Base-by-base conservation (phyloP, 2,888 invertebrate species). In the Protodeltote pygarga region DNA sequence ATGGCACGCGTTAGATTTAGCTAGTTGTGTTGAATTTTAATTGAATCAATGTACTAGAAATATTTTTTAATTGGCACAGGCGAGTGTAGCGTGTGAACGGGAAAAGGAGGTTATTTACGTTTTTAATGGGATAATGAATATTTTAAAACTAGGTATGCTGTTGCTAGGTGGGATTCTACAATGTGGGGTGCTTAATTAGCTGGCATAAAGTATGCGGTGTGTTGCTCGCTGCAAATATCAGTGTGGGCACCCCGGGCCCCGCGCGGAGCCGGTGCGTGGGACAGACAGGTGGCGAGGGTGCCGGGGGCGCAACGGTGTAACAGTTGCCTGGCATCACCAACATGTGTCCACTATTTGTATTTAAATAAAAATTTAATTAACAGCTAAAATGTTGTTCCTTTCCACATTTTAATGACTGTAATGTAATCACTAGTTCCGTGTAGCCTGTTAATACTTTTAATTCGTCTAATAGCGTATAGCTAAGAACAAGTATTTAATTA, bases 351-450 rank as follows among this genome's bases (percentile, higher is more conserved):
- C 61, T 52, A 71, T 75, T 66, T 72, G 73, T 80, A 80, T 79
- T 75, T 68, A 74, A 82, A 83, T 84, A 72, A 73, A 79, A 76
- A 78, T 66, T 70, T 78, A 82, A 85, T 85, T 83, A 83, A 76
- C 81, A 73, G 50, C 71, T 77, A 69, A 57, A 72, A 76, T 47
- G 47, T 15, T 2, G 27, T 42, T 73, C 73, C 77, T 79, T 74
- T 71, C 62, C 62, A 69, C 68, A 65, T 55, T 50, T 49, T 49
- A 65, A 65, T 52, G 34, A 42, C 25, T 35, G 14, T 17, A 15
- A 3, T n/a, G 9, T 16, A 20, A 32, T 37, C 37, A 39, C 29
- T 45, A 33, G 55, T 63, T 35, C 31, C 11, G n/a, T 35, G 14
- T 37, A 33, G 10, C 35, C 25, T 23, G 19, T 25, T 32, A 31